Evolutionary conservation across 2,888 invertebrate genomes (phyloP).

Genomic region (Epirrhoe tristata): DNA sequence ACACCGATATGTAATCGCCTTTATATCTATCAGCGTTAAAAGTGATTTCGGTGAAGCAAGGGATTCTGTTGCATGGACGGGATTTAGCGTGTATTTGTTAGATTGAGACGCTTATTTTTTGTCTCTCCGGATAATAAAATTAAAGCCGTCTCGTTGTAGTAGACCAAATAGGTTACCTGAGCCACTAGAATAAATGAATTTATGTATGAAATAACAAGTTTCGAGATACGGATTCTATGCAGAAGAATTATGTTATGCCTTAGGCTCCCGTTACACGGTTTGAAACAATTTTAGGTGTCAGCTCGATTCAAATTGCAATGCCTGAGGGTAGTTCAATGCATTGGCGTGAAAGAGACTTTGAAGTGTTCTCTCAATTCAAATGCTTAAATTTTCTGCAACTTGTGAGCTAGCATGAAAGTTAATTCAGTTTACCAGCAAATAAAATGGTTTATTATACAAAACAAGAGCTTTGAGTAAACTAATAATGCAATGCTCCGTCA

Average conservation of each 20-base stretch:
- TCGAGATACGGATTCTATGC: not conserved
- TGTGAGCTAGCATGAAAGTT: no score
- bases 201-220: not conserved
- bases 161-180: not conserved
- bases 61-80: not conserved
- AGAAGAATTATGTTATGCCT: not conserved
- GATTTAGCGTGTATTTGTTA: not conserved
- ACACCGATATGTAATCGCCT: not conserved
- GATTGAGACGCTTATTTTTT: not conserved
- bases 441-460: no score
- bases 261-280: slow-evolving; percentile 21
- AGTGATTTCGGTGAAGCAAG: not conserved
- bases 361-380: not conserved
- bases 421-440: no score
- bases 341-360: slow-evolving; percentile 9
- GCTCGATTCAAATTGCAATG: slow-evolving; percentile 23
- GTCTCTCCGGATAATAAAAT: no score
- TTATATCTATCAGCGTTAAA: not conserved
- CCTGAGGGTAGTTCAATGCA: slow-evolving; percentile 11
- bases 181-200: not conserved
- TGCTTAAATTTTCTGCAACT: not conserved
- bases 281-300: slow-evolving; percentile 26
- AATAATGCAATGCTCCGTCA: no score
- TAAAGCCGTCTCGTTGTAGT: no score
- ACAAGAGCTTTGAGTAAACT: no score